phyloP scores from a whole-genome alignment of 2,888 invertebrate genomes.

The Aphidoletes aphidimyza region DNA sequence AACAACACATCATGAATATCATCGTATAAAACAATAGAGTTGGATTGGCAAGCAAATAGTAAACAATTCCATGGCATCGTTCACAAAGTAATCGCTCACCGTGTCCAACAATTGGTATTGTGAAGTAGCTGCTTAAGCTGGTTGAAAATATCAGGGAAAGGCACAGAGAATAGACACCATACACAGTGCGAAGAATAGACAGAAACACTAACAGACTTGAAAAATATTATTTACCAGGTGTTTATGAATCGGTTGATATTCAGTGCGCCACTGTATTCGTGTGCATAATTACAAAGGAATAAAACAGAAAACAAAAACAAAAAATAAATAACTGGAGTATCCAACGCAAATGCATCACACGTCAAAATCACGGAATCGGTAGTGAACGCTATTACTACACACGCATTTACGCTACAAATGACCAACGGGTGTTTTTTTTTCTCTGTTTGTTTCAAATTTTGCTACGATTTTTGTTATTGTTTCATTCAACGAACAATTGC shows the following conservation, averaged over 20 bases:
- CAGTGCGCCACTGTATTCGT: background rate
- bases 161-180: background rate
- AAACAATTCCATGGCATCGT: constrained; percentile 53
- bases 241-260: constrained; percentile 13
- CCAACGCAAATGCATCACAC: background rate
- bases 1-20: constrained; percentile 10
- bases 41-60: background rate
- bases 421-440: background rate
- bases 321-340: background rate
- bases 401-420: background rate
- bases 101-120: constrained; percentile 23
- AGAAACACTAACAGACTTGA: background rate
- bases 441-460: background rate
- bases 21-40: background rate
- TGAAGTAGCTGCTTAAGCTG: background rate
- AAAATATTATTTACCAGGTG: constrained; percentile 2
- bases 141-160: background rate
- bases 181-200: background rate
- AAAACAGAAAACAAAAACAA: background rate
- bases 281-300: constrained; percentile 37
- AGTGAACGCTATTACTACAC: background rate
- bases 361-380: constrained; percentile 29
- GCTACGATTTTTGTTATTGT: too few species aligned
- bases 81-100: constrained; percentile 52
- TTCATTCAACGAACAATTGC: background rate